Base-by-base conservation (phyloP, 2,797 vertebrate species). In the Oreonectes daqikongensis region DNA sequence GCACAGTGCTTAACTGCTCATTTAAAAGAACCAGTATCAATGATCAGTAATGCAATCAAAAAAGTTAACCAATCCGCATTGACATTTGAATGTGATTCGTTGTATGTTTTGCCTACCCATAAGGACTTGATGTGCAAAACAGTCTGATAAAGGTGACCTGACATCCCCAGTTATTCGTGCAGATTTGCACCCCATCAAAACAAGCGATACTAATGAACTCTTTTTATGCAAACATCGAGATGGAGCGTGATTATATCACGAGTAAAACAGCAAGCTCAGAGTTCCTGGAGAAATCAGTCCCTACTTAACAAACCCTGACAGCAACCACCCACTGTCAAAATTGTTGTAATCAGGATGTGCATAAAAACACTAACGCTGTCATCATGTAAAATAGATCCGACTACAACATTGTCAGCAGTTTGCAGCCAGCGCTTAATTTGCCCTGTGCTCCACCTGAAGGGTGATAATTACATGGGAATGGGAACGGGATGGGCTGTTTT, bases 391-490 rank as follows among this genome's bases (percentile, higher is more conserved):
- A 81, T 76, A 76, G 77, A 69, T 20, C 60, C 73, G 73, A 80
- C 32, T 17, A 64, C 64, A 38, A 77, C 76, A 53, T 67, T 69
- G 71, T 82, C 83, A 69, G 79, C 79, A 65, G 69, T 53, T 71
- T 60, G 69, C 53, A 71, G 64, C 73, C 55, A 26, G 74, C 79
- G 40, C 72, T 78, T 73, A 59, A 80, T 87, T 85, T 84, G 85
- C 82, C 87, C 85, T 86, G 83, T 86, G 86, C 83, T 85, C 82
- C 87, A 86, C 87, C 90, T 88, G 80, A 87, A 87, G 76, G 87
- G 88, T 89, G 89, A 90, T 88, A 85, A 82, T 85, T 85, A 85
- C 84, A 82, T 73, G 79, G 73, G 83, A 88, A 75, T 86, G 86
- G 40, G 90, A 85, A 70, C 81, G 35, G 60, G 74, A 80, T 72